Conservation (phyloP, 2,113 vertebrate species). For the Oenanthe melanoleuca region DNA sequence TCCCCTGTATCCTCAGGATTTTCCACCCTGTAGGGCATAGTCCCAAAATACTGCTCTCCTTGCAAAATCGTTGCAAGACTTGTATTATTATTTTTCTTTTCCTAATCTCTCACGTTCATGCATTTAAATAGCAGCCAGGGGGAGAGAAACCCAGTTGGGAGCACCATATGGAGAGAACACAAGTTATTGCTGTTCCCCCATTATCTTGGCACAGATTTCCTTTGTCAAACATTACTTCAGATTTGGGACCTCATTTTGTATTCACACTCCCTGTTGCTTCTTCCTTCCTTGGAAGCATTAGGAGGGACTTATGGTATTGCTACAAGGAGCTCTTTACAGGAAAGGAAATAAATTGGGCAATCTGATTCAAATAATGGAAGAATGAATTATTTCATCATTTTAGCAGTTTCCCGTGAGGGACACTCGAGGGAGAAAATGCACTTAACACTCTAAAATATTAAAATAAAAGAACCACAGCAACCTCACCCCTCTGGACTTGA, state of each 20-base stretch:
- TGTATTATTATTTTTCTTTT: neutral
- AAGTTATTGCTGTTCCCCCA: neutral
- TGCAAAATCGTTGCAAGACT: neutral
- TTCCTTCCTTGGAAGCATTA: conserved; percentile 4
- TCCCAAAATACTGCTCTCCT: neutral
- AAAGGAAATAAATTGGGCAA: conserved; percentile 46
- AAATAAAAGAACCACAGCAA: conserved; percentile 45
- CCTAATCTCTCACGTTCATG: neutral
- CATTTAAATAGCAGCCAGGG: neutral
- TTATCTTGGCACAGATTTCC: conserved; percentile 19
- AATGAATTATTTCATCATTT: conserved; percentile 53
- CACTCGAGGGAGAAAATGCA: conserved; percentile 18
- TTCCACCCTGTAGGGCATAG: neutral
- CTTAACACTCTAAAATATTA: conserved; percentile 45
- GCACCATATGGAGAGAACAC: neutral
- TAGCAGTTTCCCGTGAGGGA: neutral
- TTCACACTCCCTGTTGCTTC: neutral
- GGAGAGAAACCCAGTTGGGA: neutral
- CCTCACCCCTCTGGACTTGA: conserved; percentile 12
- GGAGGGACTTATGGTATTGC: neutral
- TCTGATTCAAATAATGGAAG: conserved; percentile 30
- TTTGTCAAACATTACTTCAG: neutral
- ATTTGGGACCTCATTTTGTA: neutral
- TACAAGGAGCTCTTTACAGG: conserved; percentile 19
- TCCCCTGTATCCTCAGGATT: neutral